A percentile compares a stretch with the other conserved stretches of the same genome.
Conservation (phyloP, 2,113 vertebrate species). For the Paramisgurnus dabryanus region DNA sequence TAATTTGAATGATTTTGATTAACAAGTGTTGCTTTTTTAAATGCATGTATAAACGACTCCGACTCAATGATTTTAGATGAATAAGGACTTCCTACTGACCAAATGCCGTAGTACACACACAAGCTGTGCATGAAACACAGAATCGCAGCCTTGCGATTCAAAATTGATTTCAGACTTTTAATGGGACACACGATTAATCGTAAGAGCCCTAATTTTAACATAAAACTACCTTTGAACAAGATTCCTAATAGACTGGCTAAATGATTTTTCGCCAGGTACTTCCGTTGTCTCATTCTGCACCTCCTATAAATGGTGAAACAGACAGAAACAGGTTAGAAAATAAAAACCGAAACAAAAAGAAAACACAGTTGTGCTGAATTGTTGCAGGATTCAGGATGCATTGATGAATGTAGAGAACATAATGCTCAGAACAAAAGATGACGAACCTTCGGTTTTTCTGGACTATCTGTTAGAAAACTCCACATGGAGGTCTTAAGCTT, state of each 20-base stretch:
- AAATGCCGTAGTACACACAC: too few species aligned
- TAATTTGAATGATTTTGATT: too few species aligned
- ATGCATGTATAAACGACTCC: too few species aligned
- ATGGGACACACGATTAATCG: too few species aligned
- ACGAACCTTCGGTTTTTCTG: conserved; percentile 65
- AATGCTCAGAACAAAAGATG: background rate
- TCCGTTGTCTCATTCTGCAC: conserved; percentile 53
- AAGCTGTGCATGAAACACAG: too few species aligned
- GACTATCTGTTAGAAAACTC: conserved; percentile 77
- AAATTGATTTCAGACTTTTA: too few species aligned
- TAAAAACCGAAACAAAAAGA: background rate
- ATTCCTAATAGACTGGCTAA: conserved; percentile 73
- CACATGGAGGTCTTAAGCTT: conserved; percentile 88
- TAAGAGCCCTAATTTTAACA: background rate
- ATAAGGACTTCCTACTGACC: too few species aligned
- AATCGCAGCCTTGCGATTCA: too few species aligned
- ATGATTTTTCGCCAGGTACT: conserved; percentile 74
- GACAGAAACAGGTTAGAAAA: conserved; percentile 16
- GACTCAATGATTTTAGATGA: too few species aligned
- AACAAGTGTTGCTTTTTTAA: too few species aligned
- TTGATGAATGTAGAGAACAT: background rate
- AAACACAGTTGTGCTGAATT: background rate
- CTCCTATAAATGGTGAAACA: conserved; percentile 55
- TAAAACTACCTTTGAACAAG: conserved; percentile 72
- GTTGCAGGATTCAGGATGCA: background rate